A percentile compares a stretch with the other conserved stretches of the same genome.
phyloP scores from a whole-genome alignment of 2,888 invertebrate genomes.

The Nomada lathburiana region DNA sequence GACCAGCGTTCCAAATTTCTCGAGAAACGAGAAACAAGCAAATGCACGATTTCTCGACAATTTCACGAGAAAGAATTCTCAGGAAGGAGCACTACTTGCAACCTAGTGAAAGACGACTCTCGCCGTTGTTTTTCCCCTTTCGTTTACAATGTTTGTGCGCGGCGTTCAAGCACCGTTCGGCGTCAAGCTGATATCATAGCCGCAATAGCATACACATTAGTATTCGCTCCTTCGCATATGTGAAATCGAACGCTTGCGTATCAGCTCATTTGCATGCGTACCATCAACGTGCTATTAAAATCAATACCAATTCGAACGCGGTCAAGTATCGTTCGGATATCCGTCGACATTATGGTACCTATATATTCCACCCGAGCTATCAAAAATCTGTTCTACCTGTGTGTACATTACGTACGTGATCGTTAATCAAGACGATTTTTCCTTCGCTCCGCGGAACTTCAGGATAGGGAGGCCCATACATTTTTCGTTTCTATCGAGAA shows the following conservation, averaged over 20 bases:
- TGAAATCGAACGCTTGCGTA: slow-evolving; percentile 41
- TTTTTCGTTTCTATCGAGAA: not conserved
- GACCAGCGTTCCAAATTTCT: too few species aligned
- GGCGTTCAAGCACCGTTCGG: slow-evolving; percentile 3
- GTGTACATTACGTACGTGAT: not conserved
- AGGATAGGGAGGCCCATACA: not conserved
- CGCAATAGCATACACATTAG: slow-evolving; percentile 29
- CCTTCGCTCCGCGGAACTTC: not conserved
- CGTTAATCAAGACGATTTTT: slow-evolving; percentile 24
- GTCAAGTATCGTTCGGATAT: slow-evolving; percentile 52
- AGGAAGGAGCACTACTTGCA: too few species aligned
- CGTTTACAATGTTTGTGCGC: not conserved
- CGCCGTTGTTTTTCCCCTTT: not conserved
- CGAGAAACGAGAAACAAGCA: too few species aligned
- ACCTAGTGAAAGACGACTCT: not conserved
- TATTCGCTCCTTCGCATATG: slow-evolving; percentile 36
- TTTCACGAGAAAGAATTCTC: too few species aligned
- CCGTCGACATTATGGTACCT: slow-evolving; percentile 16
- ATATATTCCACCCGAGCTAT: slow-evolving; percentile 22
- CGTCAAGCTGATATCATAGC: slow-evolving; percentile 4
- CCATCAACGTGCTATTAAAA: slow-evolving; percentile 51
- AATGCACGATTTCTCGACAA: too few species aligned
- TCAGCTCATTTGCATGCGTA: slow-evolving; percentile 53
- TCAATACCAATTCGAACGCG: slow-evolving; percentile 60
- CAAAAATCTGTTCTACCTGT: slow-evolving; percentile 30